Evolutionary conservation across 2,888 invertebrate species (phyloP), one percentile per base, ranked within the genome.

Genomic region (Calliphora vomitoria): DNA sequence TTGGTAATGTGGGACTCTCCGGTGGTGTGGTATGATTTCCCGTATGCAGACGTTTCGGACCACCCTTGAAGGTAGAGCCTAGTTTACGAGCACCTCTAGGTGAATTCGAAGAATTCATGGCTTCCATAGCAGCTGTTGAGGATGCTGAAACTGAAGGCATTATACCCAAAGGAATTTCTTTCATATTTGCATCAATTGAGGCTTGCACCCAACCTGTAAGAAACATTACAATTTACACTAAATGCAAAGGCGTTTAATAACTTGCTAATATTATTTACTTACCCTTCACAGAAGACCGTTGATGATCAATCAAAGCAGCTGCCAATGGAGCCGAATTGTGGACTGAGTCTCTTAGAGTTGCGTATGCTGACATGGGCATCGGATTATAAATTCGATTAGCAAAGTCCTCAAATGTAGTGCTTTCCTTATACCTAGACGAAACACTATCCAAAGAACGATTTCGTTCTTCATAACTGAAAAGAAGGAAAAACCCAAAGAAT

Each of bases 401-500:
- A 93, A 98, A 99, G 89, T 97, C 96, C 94, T 99, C 99, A 94
- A 98, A 99, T 78, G 98, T 98, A 89, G 97, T 96, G 85, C 96
- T 96, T 93, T 97, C 97, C 93, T 97, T 97, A 94, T 98, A 98
- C 90, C 97, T 96, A 86, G 95, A 95, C 82, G 98, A 97, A 41
- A 99, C 97, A 75, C 96, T 97, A 91, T 97, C 97, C 89, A 99
- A 95, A 41, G 96, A 96, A 89, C 97, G 95, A 90, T 97, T 96
- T 89, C 99, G 95, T 94, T 99, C 99, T 94, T 98, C 97, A 94
- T 98, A 98, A 93, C 98, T 98, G 93, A 82, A 89, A 88, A 60
- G 0, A 66, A 15, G 66, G 44, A n/a, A 10, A 53, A 74, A 87
- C 35, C 69, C 38, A 44, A 50, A 1, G 15, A 62, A 47, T 44